These are phyloP conservation scores for Gopherus evgoodei DNA, from an alignment of 2,113 vertebrate species.

Conservation along the genomic window DNA sequence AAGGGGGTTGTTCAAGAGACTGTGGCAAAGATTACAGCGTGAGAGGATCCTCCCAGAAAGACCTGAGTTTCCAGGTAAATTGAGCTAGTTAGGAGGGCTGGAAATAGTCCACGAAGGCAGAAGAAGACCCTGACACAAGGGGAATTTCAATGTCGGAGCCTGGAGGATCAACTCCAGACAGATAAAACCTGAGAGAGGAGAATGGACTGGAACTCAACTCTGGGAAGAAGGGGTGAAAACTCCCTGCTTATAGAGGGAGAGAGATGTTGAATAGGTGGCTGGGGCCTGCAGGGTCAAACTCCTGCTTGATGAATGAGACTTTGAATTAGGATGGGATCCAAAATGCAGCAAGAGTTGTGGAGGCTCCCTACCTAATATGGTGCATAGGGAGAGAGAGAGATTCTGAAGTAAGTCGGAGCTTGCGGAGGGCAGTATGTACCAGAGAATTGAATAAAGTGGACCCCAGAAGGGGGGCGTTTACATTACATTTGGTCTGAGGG, in stretches of 20 bases:
- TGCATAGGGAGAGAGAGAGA: neutral
- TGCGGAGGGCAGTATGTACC: too few species aligned
- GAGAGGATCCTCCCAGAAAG: neutral
- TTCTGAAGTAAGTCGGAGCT: neutral
- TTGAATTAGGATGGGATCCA: too few species aligned
- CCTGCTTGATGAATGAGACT: neutral
- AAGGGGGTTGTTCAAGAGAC: neutral
- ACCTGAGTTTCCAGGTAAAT: neutral
- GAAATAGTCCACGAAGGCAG: neutral
- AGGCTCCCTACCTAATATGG: neutral
- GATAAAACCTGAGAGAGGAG: neutral
- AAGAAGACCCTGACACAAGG: neutral
- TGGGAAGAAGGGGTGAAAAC: neutral
- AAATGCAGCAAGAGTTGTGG: neutral
- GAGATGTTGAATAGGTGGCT: neutral
- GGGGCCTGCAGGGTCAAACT: neutral
- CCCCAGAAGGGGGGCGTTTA: neutral
- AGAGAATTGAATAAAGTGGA: neutral
- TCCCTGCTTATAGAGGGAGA: neutral
- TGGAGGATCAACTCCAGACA: neutral
- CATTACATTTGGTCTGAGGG: too few species aligned
- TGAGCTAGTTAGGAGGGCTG: neutral
- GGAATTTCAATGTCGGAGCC: neutral
- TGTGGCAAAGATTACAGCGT: neutral
- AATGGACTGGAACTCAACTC: neutral